These are phyloP conservation scores for Cephalopholis sonnerati DNA, from an alignment of 2,113 vertebrate species.

Conservation along the genomic window DNA sequence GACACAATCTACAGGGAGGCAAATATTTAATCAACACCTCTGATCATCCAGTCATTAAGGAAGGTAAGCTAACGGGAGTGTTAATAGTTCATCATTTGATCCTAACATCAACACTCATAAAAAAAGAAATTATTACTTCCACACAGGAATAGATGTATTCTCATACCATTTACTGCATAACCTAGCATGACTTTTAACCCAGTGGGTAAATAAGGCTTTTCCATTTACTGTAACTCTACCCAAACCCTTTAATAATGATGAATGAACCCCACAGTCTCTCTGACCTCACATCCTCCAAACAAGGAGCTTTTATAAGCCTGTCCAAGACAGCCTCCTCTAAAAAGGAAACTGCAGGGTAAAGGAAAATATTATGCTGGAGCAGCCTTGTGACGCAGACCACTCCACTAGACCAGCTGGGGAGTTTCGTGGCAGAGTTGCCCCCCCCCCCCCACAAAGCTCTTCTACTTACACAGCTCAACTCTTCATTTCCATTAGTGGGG, in stretches of 20 bases:
- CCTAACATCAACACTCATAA: constrained; percentile 41
- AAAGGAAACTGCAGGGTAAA: constrained; percentile 68
- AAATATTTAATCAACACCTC: constrained; percentile 77
- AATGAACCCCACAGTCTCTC: constrained; percentile 37
- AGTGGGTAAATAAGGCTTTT: constrained; percentile 11
- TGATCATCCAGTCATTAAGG: constrained; percentile 65
- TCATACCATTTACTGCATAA: not conserved
- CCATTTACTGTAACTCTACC: not conserved
- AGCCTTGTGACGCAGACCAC: constrained; percentile 41
- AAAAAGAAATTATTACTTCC: constrained; percentile 27
- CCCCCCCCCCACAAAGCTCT: not conserved
- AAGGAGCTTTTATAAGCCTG: constrained; percentile 52
- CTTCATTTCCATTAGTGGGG: not conserved
- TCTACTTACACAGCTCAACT: constrained; percentile 7
- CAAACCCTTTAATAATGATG: constrained; percentile 16
- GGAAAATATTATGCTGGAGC: constrained; percentile 73
- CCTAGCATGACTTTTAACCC: constrained; percentile 4
- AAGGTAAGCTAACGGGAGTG: constrained; percentile 20
- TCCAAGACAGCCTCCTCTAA: constrained; percentile 31
- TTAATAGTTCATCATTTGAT: constrained; percentile 46
- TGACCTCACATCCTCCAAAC: constrained; percentile 54
- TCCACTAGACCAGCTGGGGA: constrained; percentile 49
- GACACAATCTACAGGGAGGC: constrained; percentile 72
- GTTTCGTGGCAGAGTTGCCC: constrained; percentile 19
- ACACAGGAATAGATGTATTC: not conserved